phyloP scores from a whole-genome alignment of 2,888 invertebrate genomes.

The Tenodera sinensis region DNA sequence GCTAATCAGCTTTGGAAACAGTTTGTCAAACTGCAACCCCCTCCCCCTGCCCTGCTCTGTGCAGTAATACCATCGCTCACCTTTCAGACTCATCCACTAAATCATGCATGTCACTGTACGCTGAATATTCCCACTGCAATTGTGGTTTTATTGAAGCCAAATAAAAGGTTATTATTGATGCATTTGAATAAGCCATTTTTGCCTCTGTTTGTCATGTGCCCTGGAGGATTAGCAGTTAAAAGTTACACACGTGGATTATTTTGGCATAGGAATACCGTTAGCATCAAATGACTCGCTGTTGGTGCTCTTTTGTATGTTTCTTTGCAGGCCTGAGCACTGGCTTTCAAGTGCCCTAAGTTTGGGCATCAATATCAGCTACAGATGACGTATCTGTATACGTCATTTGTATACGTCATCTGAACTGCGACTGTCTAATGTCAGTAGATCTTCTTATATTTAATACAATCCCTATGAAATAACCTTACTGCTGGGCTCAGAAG shows the following conservation, averaged over 20 bases:
- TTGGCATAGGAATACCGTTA: no score
- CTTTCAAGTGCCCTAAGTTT: no score
- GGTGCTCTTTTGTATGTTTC: no score
- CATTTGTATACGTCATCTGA: no score
- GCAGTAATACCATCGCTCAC: background rate
- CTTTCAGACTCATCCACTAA: background rate
- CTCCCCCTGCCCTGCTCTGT: background rate
- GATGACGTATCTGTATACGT: no score
- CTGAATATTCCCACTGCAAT: background rate
- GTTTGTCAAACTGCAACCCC: background rate
- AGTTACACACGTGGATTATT: background rate
- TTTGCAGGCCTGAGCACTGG: no score
- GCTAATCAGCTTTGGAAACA: slow-evolving; percentile 4
- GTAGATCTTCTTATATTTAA: no score
- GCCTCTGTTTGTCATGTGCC: background rate
- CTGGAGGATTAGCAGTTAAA: background rate
- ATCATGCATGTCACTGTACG: background rate
- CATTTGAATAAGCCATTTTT: background rate
- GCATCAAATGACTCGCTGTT: no score
- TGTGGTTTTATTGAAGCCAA: background rate
- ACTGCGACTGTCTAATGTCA: no score
- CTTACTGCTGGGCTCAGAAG: no score
- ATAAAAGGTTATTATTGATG: background rate
- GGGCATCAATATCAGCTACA: no score
- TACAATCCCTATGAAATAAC: no score